Base-by-base conservation (phyloP, 2,888 invertebrate species). In the Cylloceria caligata region DNA sequence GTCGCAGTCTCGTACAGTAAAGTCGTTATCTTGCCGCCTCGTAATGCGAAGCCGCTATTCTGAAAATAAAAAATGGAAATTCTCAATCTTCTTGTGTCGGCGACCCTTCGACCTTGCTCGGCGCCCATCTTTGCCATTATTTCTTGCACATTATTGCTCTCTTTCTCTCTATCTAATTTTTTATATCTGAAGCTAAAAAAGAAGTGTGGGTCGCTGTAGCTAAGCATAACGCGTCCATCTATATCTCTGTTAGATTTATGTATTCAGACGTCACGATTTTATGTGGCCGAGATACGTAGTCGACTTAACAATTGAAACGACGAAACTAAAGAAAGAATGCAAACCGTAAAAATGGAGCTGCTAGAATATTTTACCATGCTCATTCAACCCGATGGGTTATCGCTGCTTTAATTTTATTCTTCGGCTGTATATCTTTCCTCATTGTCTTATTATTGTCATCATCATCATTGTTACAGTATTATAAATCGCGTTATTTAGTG, bases 51-150 rank as follows among this genome's bases (percentile, higher is more conserved):
- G 21, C 19, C 19, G 62, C 19, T 9, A 11, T 36, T 27, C 36
- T 36, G 19, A 1, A n/a, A 19, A 13, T 68, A 49, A 67, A 67
- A 65, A 67, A 49, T 68, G 49, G 16, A 68, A 68, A 68, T 68
- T 52, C 11, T 34, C 11, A 34, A 49, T 11, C 67, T 36, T 34
- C 11, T 68, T 11, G 11, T 49, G n/a, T 9, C 30, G 34, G 36
- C 16, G 68, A 52, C 36, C 69, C 42, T 55, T 24, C 24, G 55
- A 55, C 69, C 69, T 55, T 71, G 45, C 30, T 16, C 11, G 9
- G 2, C 1, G 16, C 11, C 39, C 6, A 19, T 45, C 1, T 7
- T 57, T n/a, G 2, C 39, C 45, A 27, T 45, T 45, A 5, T 16
- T 52, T 24, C 21, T 55, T 27, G 64, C 27, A 27, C 24, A n/a